Evolutionary conservation across 2,113 vertebrate species (phyloP).

Genomic region (Odontesthes bonariensis): DNA sequence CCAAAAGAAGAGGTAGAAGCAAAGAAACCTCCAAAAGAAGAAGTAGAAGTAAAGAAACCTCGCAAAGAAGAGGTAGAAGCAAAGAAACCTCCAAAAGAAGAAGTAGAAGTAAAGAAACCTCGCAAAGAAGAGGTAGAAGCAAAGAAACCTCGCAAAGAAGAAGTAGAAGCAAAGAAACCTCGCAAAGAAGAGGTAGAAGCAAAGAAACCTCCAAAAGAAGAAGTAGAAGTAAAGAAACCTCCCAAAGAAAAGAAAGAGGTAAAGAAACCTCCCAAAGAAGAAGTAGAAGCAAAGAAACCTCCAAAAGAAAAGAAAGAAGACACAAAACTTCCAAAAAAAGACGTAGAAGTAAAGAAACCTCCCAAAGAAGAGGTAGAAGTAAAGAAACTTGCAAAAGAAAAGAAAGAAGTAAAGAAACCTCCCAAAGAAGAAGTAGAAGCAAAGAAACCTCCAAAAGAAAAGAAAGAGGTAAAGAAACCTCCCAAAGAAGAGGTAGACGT

Average conservation of each 20-base stretch:
- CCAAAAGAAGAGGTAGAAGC: neutral
- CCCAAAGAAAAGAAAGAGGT: too few species aligned
- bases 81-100: too few species aligned
- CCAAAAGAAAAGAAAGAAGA: too few species aligned
- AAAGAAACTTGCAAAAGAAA: neutral
- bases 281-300: too few species aligned
- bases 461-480: constrained; percentile 4
- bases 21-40: neutral
- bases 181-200: too few species aligned
- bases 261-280: too few species aligned
- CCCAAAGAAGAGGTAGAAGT: neutral
- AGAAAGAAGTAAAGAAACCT: neutral
- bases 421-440: neutral
- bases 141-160: constrained; percentile 3
- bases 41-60: neutral
- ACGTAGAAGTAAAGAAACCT: too few species aligned
- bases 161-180: too few species aligned
- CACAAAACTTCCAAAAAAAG: too few species aligned
- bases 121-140: neutral
- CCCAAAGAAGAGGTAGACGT: constrained; percentile 4
- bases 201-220: too few species aligned
- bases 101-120: neutral
- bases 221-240: too few species aligned
- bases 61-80: too few species aligned
- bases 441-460: neutral